phyloP scores from a whole-genome alignment of 2,797 vertebrate species.

The Xenops minutus region DNA sequence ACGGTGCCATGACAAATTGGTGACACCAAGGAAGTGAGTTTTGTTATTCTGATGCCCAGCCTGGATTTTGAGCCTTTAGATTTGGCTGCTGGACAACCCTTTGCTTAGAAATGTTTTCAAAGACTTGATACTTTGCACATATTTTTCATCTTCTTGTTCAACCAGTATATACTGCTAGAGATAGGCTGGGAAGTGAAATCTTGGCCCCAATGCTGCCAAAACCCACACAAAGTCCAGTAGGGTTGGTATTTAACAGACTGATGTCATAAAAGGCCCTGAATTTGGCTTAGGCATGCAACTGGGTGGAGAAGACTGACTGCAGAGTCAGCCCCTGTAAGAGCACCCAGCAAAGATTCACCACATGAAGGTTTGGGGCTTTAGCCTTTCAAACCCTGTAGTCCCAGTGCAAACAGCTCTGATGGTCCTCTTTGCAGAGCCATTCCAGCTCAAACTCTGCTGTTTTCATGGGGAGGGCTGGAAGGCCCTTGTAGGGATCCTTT shows the following conservation, averaged over 20 bases:
- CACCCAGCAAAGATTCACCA: background rate
- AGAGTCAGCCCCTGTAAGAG: background rate
- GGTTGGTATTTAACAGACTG: background rate
- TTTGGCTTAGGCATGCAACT: background rate
- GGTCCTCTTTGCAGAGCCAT: background rate
- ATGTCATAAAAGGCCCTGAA: background rate
- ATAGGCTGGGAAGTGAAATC: background rate
- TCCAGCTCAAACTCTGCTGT: background rate
- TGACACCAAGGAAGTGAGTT: too few species aligned
- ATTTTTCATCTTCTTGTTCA: too few species aligned
- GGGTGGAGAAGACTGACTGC: background rate
- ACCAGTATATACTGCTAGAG: background rate
- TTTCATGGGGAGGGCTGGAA: background rate
- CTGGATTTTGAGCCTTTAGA: too few species aligned
- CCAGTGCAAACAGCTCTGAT: background rate
- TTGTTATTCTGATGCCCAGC: too few species aligned
- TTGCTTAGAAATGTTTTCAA: too few species aligned
- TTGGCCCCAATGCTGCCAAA: background rate
- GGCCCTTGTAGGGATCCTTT: background rate
- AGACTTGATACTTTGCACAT: too few species aligned
- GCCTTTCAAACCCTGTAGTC: background rate
- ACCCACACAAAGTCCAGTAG: background rate
- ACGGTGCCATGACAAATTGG: too few species aligned
- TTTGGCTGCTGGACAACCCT: too few species aligned
- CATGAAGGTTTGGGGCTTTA: background rate